These are phyloP conservation scores for Frieseomelitta varia DNA, from an alignment of 1,140 invertebrate species.

Conservation along the genomic window DNA sequence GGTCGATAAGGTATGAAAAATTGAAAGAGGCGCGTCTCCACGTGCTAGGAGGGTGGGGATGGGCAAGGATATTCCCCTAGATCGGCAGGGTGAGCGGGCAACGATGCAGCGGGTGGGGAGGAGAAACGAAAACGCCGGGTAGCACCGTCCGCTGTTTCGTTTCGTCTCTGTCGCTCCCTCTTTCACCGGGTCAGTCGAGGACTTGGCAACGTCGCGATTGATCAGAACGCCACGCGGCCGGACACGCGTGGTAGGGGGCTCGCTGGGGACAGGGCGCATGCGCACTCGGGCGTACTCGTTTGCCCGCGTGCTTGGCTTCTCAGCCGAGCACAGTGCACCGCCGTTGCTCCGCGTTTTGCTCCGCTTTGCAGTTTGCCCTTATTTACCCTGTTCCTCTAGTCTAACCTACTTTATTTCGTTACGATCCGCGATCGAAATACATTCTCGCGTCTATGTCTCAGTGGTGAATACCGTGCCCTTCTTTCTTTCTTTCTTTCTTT, in stretches of 20 bases:
- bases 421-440: not conserved
- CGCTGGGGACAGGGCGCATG: constrained; percentile 76
- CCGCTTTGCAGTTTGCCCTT: constrained; percentile 9
- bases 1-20: constrained; percentile 79
- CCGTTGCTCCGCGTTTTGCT: not conserved
- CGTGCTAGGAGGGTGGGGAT: constrained; percentile 57
- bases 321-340: constrained; percentile 30
- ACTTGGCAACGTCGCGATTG: constrained; percentile 79
- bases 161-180: constrained; percentile 24
- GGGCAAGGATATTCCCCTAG: constrained; percentile 40
- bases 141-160: constrained; percentile 24
- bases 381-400: not conserved
- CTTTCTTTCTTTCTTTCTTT: constrained; percentile 10
- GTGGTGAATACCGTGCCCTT: not conserved
- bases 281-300: constrained; percentile 65
- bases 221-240: constrained; percentile 81
- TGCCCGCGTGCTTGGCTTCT: constrained; percentile 73
- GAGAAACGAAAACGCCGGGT: constrained; percentile 11
- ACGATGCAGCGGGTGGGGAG: constrained; percentile 7
- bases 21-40: constrained; percentile 73
- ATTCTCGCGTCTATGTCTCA: not conserved
- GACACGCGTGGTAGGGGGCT: constrained; percentile 67
- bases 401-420: constrained; percentile 8
- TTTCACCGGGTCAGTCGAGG: constrained; percentile 68
- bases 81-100: constrained; percentile 29